Evolutionary conservation across 2,113 vertebrate genomes (phyloP), one percentile per base, ranked within the genome.

Genomic region (Heterotilapia buettikoferi): DNA sequence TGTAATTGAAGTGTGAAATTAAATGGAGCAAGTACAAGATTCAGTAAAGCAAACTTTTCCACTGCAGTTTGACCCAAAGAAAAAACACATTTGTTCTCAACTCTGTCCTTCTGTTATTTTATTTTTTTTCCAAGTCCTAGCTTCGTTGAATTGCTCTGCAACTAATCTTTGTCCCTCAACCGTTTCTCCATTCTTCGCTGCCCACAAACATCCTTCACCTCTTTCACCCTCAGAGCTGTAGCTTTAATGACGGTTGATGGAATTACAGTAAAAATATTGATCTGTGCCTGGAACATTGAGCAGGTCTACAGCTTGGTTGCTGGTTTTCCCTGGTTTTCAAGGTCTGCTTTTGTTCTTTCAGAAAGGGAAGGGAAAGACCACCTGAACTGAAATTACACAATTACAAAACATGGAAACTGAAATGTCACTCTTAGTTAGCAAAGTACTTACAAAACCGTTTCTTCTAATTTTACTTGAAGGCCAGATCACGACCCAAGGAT

Each of bases 261-360:
- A 93, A 89, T 93, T 94, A 94, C 92, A 90, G 86, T 84, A 53
- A 92, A 90, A 95, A 92, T 92, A 93, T 93, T 91, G 90, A 95
- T 93, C 88, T 73, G 88, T 4, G 66, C 82, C 76, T 33, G 87
- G 59, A 92, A 91, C 82, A 54, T 54, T 89, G 80, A 91, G 63
- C 90, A 94, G 88, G 84, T 84, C 79, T n/a, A 66, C 8, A 7
- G 56, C 11, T 71, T 11, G 59, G 59, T 84, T 54, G 89, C 63
- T 85, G 83, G 47, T 68, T 82, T 83, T 68, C 7, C 57, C 90
- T 45, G 4, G 66, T 61, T 91, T 94, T 92, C 89, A 88, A 43
- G 59, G 81, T 52, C 79, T 90, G 85, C 73, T 92, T 90, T 91
- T 73, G 21, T 87, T 93, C 52, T 79, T 82, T 61, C 33, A 81